Evolutionary conservation across 2,113 vertebrate genomes (phyloP).

Genomic region (Tychaedon coryphoeus): DNA sequence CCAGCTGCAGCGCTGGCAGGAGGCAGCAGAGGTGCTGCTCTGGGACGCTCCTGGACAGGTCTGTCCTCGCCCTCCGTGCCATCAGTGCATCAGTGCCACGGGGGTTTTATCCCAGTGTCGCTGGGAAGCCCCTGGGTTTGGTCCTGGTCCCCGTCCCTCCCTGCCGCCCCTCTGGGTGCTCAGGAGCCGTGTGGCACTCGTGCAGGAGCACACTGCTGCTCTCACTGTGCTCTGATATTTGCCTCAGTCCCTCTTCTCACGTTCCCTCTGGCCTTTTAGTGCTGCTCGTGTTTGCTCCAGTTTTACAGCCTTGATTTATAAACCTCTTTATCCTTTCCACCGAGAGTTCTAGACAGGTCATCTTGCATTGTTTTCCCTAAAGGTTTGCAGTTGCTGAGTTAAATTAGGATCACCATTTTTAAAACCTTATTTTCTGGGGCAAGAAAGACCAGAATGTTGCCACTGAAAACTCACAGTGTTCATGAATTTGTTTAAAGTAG

Average conservation of each 20-base stretch:
- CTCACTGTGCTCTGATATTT: not conserved
- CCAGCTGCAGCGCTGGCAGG: fast-evolving
- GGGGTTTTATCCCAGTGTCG: not conserved
- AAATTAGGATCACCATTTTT: conserved; percentile 53
- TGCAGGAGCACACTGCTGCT: not conserved
- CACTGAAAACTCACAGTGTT: not conserved
- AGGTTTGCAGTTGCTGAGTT: conserved; percentile 44
- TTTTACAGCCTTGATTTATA: conserved; percentile 59
- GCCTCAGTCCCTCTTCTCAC: not conserved
- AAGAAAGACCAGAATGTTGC: not conserved
- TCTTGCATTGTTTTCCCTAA: conserved; percentile 19
- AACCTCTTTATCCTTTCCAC: conserved; percentile 53
- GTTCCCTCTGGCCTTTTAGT: not conserved
- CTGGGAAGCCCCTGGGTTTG: not conserved
- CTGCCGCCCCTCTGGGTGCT: not conserved
- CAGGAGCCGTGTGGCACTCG: fast-evolving
- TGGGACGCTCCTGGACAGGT: not conserved
- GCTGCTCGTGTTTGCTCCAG: conserved; percentile 18
- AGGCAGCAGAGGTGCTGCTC: fast-evolving
- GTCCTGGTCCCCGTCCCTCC: not conserved
- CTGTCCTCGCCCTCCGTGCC: not conserved
- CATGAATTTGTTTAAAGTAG: conserved; percentile 1
- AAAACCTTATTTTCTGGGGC: conserved; percentile 56
- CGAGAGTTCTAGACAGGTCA: conserved; percentile 44
- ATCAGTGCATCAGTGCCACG: not conserved